Evolutionary conservation across 2,888 invertebrate species (phyloP).

Genomic region (Cataglyphis altisquamis): DNA sequence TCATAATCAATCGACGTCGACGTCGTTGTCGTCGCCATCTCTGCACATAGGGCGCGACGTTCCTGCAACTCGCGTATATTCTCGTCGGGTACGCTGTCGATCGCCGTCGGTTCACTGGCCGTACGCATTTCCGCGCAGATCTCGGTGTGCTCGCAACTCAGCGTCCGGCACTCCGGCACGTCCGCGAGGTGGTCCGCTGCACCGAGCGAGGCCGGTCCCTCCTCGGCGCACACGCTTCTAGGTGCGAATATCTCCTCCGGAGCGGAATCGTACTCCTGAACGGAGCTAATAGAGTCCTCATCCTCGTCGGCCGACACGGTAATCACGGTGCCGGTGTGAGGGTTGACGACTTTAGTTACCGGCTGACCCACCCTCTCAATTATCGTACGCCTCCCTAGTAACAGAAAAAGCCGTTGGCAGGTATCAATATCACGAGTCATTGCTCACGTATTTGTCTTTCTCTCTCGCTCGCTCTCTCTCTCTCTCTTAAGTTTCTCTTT

Average conservation of each 20-base stretch:
- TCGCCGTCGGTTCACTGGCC: conserved; percentile 80
- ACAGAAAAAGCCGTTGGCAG: conserved; percentile 95
- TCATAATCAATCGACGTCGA: conserved; percentile 80
- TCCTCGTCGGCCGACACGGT: conserved; percentile 86
- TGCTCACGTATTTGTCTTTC: conserved; percentile 61
- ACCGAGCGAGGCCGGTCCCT: conserved; percentile 83
- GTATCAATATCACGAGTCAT: conserved; percentile 85
- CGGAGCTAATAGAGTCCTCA: conserved; percentile 79
- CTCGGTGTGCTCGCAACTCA: conserved; percentile 81
- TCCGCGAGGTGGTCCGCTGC: conserved; percentile 75
- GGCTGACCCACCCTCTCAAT: conserved; percentile 86
- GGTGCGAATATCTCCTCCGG: conserved; percentile 78
- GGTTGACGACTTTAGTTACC: conserved; percentile 92
- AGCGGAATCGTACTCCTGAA: conserved; percentile 79
- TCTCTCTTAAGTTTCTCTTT: conserved; percentile 24
- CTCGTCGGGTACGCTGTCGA: conserved; percentile 82
- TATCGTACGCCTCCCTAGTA: conserved; percentile 89
- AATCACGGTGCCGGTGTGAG: conserved; percentile 90
- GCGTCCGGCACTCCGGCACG: conserved; percentile 79
- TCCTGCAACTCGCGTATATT: conserved; percentile 82
- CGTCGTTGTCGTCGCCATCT: conserved; percentile 73
- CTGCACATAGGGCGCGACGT: conserved; percentile 80
- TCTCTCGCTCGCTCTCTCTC: conserved; percentile 1
- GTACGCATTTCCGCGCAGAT: conserved; percentile 85
- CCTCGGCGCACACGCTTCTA: conserved; percentile 83